Evolutionary conservation across 2,797 vertebrate genomes (phyloP), one percentile per base, ranked within the genome.

Genomic region (Notolepis coatsorum): DNA sequence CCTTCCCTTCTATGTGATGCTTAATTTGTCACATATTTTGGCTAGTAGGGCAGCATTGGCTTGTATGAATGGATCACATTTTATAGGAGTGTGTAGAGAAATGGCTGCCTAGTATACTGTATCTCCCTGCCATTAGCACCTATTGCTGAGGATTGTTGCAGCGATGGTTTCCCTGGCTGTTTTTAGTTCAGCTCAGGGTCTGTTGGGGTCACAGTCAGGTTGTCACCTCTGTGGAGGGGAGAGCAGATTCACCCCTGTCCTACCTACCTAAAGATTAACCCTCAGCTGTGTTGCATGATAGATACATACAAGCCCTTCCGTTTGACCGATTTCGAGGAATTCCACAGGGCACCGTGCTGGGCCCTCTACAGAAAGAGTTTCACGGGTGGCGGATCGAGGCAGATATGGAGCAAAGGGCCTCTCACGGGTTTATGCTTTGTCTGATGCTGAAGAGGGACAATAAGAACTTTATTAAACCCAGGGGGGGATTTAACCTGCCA

Each of bases 281-380:
- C 18, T 20, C 42, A 27, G 42, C 30, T n/a, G 23, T 20, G 12
- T 10, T 31, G 37, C 60, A 43, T 41, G 30, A 42, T 33, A 28
- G 37, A 28, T 43, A 41, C 31, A 17, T 38, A 13, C 58, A 63
- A 15, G 50, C 59, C 73, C 82, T 90, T 88, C 88, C 82, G 42
- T 90, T 45, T 85, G 79, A 80, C 51, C 84, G 81, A 65, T 81
- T 89, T 84, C 65, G 50, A 85, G 90, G 91, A 92, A 93, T 90
- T 85, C 82, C 86, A 75, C 77, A 50, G 58, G 80, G 81, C 81
- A 84, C 69, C 62, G 56, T 48, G 13, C 25, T 48, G n/a, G 46
- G 46, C 3, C 13, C 13, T 13, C n/a, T 28, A 8, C n/a, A 15
- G 4, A 17, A 27, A 48, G n/a, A 81, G 80, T 91, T 91, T 91